Evolutionary conservation across 2,888 invertebrate species (phyloP).

Genomic region (Dendrolimus pini): DNA sequence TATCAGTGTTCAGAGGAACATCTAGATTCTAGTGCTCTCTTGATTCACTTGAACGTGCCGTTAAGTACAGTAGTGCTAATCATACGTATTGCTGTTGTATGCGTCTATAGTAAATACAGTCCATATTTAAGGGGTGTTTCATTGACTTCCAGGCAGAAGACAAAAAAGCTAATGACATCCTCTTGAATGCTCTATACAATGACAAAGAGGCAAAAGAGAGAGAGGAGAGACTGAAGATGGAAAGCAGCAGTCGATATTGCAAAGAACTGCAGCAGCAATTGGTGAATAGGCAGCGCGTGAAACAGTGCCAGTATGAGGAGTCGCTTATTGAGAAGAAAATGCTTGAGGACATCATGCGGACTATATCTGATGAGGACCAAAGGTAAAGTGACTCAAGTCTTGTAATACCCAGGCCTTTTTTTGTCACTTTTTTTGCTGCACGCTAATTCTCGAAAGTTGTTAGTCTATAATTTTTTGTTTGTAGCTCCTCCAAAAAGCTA

Average conservation of each 20-base stretch:
- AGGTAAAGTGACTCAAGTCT: slow-evolving; percentile 35
- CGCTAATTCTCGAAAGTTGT: too few species aligned
- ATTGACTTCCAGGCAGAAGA: slow-evolving; percentile 42
- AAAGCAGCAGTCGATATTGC: slow-evolving; percentile 48
- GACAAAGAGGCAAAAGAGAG: slow-evolving; percentile 48
- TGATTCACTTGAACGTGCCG: too few species aligned
- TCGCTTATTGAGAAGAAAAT: slow-evolving; percentile 78
- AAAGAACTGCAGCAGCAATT: slow-evolving; percentile 77
- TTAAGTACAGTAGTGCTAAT: too few species aligned
- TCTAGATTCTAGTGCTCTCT: too few species aligned
- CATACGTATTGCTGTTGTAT: too few species aligned
- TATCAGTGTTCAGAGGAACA: too few species aligned
- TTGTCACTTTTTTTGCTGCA: too few species aligned
- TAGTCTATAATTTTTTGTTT: too few species aligned
- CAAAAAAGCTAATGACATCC: slow-evolving; percentile 40
- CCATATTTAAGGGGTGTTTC: too few species aligned
- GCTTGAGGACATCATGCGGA: slow-evolving; percentile 76
- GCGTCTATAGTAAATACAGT: too few species aligned
- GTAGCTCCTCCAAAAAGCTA: too few species aligned
- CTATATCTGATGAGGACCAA: slow-evolving; percentile 79
- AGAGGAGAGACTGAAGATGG: slow-evolving; percentile 35
- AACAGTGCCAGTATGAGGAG: slow-evolving; percentile 74
- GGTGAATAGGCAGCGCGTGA: slow-evolving; percentile 65
- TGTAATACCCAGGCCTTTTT: too few species aligned
- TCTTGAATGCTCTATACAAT: slow-evolving; percentile 46